Evolutionary conservation across 2,888 invertebrate species (phyloP), one percentile per base, ranked within the genome.

Genomic region (Zygaena filipendulae): DNA sequence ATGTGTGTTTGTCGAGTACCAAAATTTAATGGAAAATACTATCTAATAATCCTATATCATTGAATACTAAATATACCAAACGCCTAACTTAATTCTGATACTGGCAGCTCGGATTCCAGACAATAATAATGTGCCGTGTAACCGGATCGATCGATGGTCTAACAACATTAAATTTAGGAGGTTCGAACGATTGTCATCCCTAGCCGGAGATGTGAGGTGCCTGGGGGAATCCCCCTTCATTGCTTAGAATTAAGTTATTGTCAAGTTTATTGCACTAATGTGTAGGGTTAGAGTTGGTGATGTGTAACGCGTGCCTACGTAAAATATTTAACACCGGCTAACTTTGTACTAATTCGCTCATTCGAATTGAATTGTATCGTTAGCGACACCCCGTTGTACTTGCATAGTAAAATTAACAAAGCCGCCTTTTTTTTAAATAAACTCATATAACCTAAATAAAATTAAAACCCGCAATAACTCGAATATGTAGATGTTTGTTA

Each of bases 181-280:
- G 4, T 16, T 7, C 16, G 16, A n/a, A 4, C 42, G 49, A 48
- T 60, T 69, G 70, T 69, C 66, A 63, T 56, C 59, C 59, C 59
- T 53, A n/a, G n/a, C n/a, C n/a, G n/a, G n/a, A n/a, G n/a, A n/a
- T n/a, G 44, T 42, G 41, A 59, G 54, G 46, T 43, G 59, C 51
- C 16, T 43, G 45, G 47, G 59, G 68, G 72, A 61, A 54, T 60
- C 59, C 50, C 70, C 68, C 71, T 61, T 53, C 67, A 59, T 57
- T 54, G 63, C 54, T 52, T 48, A 43, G 63, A 77, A 77, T 77
- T 74, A 71, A 77, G 77, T 77, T 77, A 77, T 75, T 69, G 74
- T 72, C 67, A 57, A 71, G 75, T 71, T 74, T 71, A 71, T 61
- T 67, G 70, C 70, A 61, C 68, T 71, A 74, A 74, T 71, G 70